Percentiles rank a stretch among this genome's conserved stretches.
phyloP scores from a whole-genome alignment of 2,797 vertebrate genomes.

The Meriones psammophilus region DNA sequence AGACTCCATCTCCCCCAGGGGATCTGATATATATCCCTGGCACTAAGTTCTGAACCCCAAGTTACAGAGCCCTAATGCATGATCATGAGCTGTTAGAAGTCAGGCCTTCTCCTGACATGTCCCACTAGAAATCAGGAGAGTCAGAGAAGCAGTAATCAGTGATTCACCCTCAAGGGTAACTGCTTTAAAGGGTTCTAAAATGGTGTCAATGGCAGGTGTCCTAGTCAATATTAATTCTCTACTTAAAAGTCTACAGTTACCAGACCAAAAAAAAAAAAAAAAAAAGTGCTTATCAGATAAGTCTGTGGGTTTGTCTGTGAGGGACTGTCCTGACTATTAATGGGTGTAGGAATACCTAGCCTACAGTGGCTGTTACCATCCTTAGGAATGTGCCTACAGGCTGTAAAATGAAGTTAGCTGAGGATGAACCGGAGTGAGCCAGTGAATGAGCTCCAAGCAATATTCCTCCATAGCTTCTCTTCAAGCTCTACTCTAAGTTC shows the following conservation, averaged over 20 bases:
- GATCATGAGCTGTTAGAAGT: not conserved
- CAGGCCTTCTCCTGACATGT: not conserved
- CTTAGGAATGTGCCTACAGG: too few species aligned
- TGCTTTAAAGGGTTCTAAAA: not conserved
- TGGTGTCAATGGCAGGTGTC: too few species aligned
- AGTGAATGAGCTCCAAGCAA: not conserved
- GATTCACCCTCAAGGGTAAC: not conserved
- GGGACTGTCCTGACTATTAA: not conserved
- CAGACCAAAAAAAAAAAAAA: too few species aligned
- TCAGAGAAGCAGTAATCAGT: not conserved
- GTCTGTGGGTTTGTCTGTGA: not conserved
- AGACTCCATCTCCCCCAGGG: conserved; percentile 77
- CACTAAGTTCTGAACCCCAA: conserved; percentile 54
- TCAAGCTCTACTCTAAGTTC: not conserved
- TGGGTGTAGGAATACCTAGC: not conserved
- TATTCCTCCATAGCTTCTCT: not conserved
- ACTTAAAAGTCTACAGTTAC: not conserved
- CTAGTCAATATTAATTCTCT: not conserved
- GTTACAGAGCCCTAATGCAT: not conserved
- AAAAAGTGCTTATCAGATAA: not conserved
- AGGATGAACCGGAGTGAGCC: not conserved
- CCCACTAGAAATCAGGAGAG: not conserved
- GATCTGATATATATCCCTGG: conserved; percentile 63
- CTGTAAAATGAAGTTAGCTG: not conserved
- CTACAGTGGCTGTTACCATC: too few species aligned